Percentiles rank a stretch among this genome's conserved stretches.
These are phyloP conservation scores for Troglohyphantes excavatus DNA, from an alignment of 2,888 invertebrate species.

Conservation along the genomic window DNA sequence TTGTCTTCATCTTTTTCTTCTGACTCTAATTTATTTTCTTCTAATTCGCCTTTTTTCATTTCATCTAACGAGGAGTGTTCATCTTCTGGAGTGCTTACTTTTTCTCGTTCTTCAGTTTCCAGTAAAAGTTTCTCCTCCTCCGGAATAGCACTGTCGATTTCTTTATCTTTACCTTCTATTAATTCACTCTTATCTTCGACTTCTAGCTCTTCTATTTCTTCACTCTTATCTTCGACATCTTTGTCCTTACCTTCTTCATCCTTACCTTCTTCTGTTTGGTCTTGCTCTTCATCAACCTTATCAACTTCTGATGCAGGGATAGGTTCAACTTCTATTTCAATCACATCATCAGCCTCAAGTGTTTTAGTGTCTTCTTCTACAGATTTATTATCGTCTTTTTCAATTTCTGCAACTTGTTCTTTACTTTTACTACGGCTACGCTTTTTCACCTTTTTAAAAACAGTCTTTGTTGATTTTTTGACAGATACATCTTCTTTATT, in stretches of 20 bases:
- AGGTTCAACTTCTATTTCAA: not conserved
- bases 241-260: not conserved
- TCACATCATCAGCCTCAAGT: not conserved
- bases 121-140: conserved; percentile 38
- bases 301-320: not conserved
- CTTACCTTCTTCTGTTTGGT: not conserved
- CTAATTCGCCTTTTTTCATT: not conserved
- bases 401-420: not conserved
- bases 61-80: not conserved
- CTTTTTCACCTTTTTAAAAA: conserved; percentile 38
- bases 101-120: conserved; percentile 15
- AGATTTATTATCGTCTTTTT: not conserved
- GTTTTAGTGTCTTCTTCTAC: conserved; percentile 19
- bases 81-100: not conserved
- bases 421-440: conserved; percentile 14
- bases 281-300: not conserved
- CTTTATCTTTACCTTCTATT: not conserved
- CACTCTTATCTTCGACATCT: not conserved
- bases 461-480: conserved; percentile 35
- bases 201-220: not conserved
- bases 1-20: conserved; percentile 1
- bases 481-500: conserved; percentile 31
- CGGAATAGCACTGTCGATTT: not conserved
- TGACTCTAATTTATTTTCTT: not conserved
- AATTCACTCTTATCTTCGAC: not conserved